phyloP scores from a whole-genome alignment of 2,113 vertebrate species.

The Himantopus leucocephalus region DNA sequence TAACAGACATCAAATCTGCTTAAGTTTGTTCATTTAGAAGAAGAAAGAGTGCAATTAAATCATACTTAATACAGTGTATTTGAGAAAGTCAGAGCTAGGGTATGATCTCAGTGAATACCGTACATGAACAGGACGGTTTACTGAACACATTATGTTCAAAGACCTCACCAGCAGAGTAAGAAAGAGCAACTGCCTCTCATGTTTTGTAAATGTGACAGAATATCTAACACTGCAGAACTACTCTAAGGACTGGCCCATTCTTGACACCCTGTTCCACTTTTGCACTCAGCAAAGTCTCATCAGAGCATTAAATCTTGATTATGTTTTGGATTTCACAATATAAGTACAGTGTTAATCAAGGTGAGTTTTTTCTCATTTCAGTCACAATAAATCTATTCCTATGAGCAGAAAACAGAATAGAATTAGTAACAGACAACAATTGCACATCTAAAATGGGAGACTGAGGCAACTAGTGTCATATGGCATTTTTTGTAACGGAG shows the following conservation, averaged over 20 bases:
- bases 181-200: background rate
- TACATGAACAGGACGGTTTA: background rate
- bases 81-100: background rate
- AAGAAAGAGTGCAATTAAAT: background rate
- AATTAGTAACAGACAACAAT: background rate
- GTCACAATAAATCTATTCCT: background rate
- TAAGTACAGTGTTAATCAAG: background rate
- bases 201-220: background rate
- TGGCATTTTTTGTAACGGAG: background rate
- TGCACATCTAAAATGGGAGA: background rate
- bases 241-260: background rate
- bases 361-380: background rate
- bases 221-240: background rate
- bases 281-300: background rate
- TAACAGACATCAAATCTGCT: background rate
- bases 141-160: background rate
- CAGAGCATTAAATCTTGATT: background rate
- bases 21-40: background rate
- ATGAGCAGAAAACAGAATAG: background rate
- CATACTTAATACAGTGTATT: background rate
- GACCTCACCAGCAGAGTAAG: background rate
- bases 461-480: background rate
- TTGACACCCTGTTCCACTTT: background rate
- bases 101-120: fast-evolving
- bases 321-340: background rate